Percentiles rank a stretch among this genome's conserved stretches.
These are phyloP conservation scores for Rhineura floridana DNA, from an alignment of 2,113 vertebrate genomes.

Conservation along the genomic window DNA sequence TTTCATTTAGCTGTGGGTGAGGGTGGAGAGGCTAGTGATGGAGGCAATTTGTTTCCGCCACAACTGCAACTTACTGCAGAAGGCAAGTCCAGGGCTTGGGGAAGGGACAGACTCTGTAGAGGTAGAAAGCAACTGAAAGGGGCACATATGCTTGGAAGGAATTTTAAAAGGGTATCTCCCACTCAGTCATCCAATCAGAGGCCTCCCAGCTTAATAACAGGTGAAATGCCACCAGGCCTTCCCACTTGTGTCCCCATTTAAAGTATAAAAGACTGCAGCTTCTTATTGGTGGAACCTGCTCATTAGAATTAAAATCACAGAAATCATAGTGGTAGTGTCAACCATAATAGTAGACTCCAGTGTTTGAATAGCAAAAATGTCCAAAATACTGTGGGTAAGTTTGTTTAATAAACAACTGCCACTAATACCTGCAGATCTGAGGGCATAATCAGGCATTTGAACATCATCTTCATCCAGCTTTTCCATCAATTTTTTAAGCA, in stretches of 20 bases:
- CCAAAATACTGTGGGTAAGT: not conserved
- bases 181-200: not conserved
- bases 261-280: not conserved
- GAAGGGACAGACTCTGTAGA: not conserved
- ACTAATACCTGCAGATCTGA: conserved; percentile 23
- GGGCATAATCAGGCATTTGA: conserved; percentile 31
- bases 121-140: not conserved
- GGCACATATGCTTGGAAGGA: not conserved
- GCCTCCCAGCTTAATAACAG: too few relatives aligned
- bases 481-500: not conserved
- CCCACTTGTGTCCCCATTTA: not conserved
- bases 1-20: too few relatives aligned
- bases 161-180: not conserved
- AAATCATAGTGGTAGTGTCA: not conserved
- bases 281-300: not conserved
- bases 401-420: not conserved
- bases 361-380: not conserved
- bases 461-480: conserved; percentile 22
- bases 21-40: not conserved
- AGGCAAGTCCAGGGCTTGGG: not conserved
- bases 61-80: not conserved
- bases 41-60: not conserved
- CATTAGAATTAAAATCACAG: not conserved
- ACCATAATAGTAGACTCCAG: not conserved
- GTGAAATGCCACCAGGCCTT: too few relatives aligned